Evolutionary conservation across 2,888 invertebrate genomes (phyloP), one percentile per base, ranked within the genome.

Genomic region (Nymphalis urticae): DNA sequence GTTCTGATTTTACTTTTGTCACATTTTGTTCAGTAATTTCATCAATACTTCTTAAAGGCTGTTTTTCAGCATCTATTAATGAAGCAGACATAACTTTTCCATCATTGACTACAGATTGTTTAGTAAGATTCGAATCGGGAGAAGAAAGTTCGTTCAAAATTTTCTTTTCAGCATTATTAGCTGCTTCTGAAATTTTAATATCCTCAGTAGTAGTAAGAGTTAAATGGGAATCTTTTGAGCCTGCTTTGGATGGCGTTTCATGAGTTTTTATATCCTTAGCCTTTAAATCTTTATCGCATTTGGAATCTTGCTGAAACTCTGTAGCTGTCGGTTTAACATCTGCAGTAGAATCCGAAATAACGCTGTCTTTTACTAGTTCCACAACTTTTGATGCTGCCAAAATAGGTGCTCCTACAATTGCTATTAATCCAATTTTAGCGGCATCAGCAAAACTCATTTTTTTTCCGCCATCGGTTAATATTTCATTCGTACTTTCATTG

Each of bases 401-500:
- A 58, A 97, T 87, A 8, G 97, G 97, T 2, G 96, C 95, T 47
- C 97, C 97, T 21, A 95, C 86, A 19, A 97, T 95, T 56, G 94
- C 94, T 13, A 97, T 85, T 32, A 96, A 88, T 13, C 97, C 97
- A 76, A 95, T 89, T 85, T 96, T 96, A 17, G 95, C 94, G 36
- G 97, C 97, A 78, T 97, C 96, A 54, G 94, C 90, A 68, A 97
- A 86, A 66, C 94, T 94, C 21, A 97, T 94, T 75, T 94, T 95
- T 59, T 94, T 94, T 4, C 96, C 96, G 0, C 93, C 87, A 74
- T 93, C 93, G 78, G 96, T 95, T 73, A 93, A 94, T 64, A 97
- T 94, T 70, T 95, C 94, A 4, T 95, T 95, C 0, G 95, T 95
- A 65, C 94, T 89, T 64, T 94, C 94, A 86, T 98, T 95, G 60